phyloP scores from a whole-genome alignment of 2,113 vertebrate genomes.

The Alligator mississippiensis region DNA sequence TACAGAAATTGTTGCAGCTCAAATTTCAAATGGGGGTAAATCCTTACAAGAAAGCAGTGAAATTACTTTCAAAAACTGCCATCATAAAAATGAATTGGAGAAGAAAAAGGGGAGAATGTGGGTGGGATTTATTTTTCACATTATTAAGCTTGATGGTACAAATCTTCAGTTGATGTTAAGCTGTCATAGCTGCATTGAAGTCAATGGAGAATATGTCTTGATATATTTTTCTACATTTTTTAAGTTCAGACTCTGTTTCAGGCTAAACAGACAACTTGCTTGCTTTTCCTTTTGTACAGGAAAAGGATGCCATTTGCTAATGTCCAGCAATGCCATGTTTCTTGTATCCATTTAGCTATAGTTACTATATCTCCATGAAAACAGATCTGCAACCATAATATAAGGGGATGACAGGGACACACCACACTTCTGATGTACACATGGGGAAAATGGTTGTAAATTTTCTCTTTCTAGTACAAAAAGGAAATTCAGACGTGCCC shows the following conservation, averaged over 20 bases:
- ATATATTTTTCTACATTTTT: background rate
- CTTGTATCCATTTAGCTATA: background rate
- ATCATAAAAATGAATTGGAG: constrained; percentile 48
- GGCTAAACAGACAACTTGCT: background rate
- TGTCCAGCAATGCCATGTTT: background rate
- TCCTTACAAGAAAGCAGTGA: constrained; percentile 5
- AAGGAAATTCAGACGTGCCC: too few species aligned
- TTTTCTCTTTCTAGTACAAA: background rate
- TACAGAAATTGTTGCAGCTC: constrained; percentile 21
- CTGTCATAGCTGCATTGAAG: background rate
- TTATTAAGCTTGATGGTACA: background rate
- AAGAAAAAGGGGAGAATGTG: background rate
- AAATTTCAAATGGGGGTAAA: constrained; percentile 40
- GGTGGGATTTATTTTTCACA: background rate
- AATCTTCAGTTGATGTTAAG: background rate
- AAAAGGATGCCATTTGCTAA: background rate
- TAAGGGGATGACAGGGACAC: background rate
- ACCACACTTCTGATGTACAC: background rate
- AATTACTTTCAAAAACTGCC: constrained; percentile 49
- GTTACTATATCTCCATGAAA: background rate
- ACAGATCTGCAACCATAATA: fast-evolving
- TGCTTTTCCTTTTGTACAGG: background rate
- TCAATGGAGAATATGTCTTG: background rate
- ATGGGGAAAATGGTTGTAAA: background rate
- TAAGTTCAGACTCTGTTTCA: background rate